Evolutionary conservation across 2,888 invertebrate genomes (phyloP).

Genomic region (Cantharis rufa): DNA sequence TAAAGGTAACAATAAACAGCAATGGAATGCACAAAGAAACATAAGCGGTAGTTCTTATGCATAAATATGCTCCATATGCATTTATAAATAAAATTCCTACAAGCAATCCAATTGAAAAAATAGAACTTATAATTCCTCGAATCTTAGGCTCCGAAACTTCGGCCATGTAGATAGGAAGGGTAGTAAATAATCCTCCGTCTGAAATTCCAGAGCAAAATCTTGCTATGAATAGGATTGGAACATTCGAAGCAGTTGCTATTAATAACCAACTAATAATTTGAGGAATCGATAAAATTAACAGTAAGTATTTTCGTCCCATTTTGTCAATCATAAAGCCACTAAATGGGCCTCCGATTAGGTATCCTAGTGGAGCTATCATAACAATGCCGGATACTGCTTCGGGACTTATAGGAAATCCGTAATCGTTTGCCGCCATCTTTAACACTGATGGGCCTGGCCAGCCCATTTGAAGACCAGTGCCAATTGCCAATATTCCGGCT

Average conservation of each 20-base stretch:
- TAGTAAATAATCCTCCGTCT: slow-evolving; percentile 34
- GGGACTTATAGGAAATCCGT: slow-evolving; percentile 16
- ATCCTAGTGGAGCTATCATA: slow-evolving; percentile 32
- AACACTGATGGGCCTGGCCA: slow-evolving; percentile 37
- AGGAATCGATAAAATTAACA: slow-evolving; percentile 42
- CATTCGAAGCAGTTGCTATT: slow-evolving; percentile 24
- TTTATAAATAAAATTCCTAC: slow-evolving; percentile 45
- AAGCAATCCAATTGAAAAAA: slow-evolving; percentile 26
- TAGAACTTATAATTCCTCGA: slow-evolving; percentile 31
- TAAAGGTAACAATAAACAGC: slow-evolving; percentile 60
- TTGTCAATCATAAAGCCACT: slow-evolving; percentile 37
- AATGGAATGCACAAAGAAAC: slow-evolving; percentile 64
- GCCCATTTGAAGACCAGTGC: slow-evolving; percentile 26
- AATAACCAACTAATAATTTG: slow-evolving; percentile 41
- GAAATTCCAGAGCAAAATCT: slow-evolving; percentile 30
- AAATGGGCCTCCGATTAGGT: slow-evolving; percentile 24
- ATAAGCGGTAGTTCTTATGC: slow-evolving; percentile 58
- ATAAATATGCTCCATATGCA: slow-evolving; percentile 62
- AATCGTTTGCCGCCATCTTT: slow-evolving; percentile 24
- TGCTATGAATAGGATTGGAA: slow-evolving; percentile 14
- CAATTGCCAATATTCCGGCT: slow-evolving; percentile 30
- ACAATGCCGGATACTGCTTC: slow-evolving; percentile 32
- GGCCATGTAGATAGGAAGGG: slow-evolving; percentile 35
- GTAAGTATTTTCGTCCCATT: slow-evolving; percentile 43
- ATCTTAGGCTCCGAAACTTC: slow-evolving; percentile 36